Evolutionary conservation across 1,140 invertebrate species (phyloP).

Genomic region (Platyura marginata): DNA sequence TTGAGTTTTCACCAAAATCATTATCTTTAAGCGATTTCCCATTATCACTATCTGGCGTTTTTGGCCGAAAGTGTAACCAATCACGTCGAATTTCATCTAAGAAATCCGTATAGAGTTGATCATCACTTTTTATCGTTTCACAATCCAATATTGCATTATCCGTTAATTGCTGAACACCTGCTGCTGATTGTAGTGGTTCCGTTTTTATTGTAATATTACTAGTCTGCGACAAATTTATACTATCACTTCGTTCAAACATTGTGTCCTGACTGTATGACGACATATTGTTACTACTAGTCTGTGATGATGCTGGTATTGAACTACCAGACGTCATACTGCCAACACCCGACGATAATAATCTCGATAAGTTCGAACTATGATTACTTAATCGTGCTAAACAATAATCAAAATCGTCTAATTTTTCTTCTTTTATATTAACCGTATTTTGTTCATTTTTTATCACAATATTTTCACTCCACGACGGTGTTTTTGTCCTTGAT

Average conservation of each 20-base stretch:
- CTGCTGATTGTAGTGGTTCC: conserved; percentile 8
- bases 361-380: not conserved
- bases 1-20: conserved; percentile 17
- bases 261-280: too few species aligned
- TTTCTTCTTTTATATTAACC: not conserved
- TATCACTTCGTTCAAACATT: not conserved
- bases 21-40: conserved; percentile 22
- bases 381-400: not conserved
- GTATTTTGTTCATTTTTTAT: conserved; percentile 2
- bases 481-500: not conserved
- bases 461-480: not conserved
- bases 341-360: not conserved
- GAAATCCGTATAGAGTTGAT: conserved; percentile 14
- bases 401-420: not conserved
- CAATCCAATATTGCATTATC: too few species aligned
- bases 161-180: not conserved
- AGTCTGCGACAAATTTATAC: too few species aligned
- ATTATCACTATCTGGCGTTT: conserved; percentile 33
- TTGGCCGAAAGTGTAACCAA: conserved; percentile 56
- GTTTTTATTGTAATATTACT: not conserved
- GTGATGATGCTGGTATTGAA: too few species aligned
- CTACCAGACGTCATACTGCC: too few species aligned
- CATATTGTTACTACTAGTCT: too few species aligned
- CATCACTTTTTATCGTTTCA: conserved; percentile 1
- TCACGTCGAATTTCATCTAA: conserved; percentile 19